These are phyloP conservation scores for Sander vitreus DNA, from an alignment of 2,113 vertebrate genomes.

Conservation along the genomic window DNA sequence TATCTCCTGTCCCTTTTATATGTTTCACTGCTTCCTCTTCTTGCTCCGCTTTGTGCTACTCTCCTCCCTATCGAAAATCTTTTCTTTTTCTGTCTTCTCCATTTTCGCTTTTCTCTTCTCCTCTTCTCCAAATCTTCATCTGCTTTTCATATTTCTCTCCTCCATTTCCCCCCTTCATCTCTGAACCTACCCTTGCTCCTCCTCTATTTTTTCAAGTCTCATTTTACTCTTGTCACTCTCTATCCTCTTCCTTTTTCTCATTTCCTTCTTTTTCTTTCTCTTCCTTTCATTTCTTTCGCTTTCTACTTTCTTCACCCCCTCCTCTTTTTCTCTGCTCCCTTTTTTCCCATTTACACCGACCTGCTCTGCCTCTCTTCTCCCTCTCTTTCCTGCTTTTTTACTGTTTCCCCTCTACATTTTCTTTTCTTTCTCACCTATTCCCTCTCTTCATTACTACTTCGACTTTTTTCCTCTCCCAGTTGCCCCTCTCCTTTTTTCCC, in stretches of 20 bases:
- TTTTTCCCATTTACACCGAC: neutral
- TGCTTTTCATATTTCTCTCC: neutral
- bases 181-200: neutral
- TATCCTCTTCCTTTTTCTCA: neutral
- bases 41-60: neutral
- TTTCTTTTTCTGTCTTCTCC: neutral
- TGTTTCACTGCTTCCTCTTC: neutral
- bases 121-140: neutral
- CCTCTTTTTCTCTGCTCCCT: neutral
- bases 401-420: neutral
- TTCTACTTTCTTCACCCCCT: neutral
- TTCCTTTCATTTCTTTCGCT: neutral
- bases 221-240: neutral
- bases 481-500: constrained; percentile 28
- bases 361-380: neutral
- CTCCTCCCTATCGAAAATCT: neutral
- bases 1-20: neutral
- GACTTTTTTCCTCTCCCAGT: constrained; percentile 12
- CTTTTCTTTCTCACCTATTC: neutral
- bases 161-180: neutral
- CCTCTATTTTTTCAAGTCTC: neutral
- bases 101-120: neutral
- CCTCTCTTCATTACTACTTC: neutral
- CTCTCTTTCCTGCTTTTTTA: neutral
- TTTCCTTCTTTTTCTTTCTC: neutral